Percentiles rank a stretch among this genome's conserved stretches.
Evolutionary conservation across 30 jellyfish, hydroid and myxozoan genomes (phyloP).

Genomic region (Aurelia aurita): DNA sequence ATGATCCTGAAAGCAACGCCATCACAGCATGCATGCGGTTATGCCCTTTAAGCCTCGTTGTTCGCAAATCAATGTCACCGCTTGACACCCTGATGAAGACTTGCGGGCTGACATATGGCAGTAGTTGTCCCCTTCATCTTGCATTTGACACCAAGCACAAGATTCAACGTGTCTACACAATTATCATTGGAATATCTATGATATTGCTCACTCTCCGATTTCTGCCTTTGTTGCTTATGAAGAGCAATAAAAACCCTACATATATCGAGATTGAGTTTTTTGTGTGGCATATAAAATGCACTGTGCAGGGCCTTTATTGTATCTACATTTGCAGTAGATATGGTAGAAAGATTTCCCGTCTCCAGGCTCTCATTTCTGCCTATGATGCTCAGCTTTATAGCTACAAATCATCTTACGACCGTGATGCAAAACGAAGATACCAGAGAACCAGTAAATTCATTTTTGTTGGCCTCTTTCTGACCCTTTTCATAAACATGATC

Average conservation of each 20-base stretch:
- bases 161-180: conserved; percentile 36
- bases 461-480: neutral
- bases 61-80: conserved; percentile 33
- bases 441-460: neutral
- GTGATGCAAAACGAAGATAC: conserved; percentile 1
- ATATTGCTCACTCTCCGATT: conserved; percentile 16
- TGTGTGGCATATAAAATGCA: conserved; percentile 40
- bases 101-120: conserved; percentile 61
- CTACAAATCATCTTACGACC: conserved; percentile 10
- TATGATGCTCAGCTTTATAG: conserved; percentile 35
- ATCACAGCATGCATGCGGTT: neutral
- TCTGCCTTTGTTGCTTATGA: conserved; percentile 8
- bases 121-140: conserved; percentile 44
- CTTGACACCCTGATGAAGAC: conserved; percentile 51
- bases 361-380: conserved; percentile 39
- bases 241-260: neutral
- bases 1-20: too few species aligned
- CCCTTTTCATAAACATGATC: neutral
- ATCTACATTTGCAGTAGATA: conserved; percentile 49
- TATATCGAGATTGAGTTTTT: conserved; percentile 33
- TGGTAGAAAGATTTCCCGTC: conserved; percentile 53
- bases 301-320: conserved; percentile 47
- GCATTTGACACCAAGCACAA: conserved; percentile 31
- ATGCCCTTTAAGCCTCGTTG: conserved; percentile 23
- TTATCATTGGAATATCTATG: conserved; percentile 2